Conservation (phyloP, 2,888 invertebrate species). For the Julus scandinavius region DNA sequence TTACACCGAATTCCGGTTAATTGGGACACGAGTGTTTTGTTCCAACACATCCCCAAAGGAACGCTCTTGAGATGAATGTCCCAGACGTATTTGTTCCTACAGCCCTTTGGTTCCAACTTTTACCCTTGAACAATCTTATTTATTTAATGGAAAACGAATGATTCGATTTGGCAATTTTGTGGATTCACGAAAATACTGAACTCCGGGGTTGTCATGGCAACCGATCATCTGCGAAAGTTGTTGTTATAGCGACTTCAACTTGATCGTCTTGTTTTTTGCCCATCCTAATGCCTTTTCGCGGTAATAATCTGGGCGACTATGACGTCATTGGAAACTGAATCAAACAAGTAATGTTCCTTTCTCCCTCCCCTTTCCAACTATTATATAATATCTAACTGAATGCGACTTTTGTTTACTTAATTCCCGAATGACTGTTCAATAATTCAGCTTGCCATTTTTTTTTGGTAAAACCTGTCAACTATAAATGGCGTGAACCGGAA, state of each 20-base stretch:
- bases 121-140: not conserved
- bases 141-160: slow-evolving; percentile 8
- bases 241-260: slow-evolving; percentile 17
- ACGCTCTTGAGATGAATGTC: no score
- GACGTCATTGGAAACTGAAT: slow-evolving; percentile 17
- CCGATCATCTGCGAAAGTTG: not conserved
- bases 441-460: not conserved
- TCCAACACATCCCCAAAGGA: no score
- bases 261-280: not conserved
- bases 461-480: not conserved
- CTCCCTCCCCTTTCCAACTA: no score
- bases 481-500: not conserved
- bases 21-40: no score
- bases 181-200: not conserved
- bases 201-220: not conserved
- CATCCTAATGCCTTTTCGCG: not conserved
- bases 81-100: no score
- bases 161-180: not conserved
- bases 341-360: not conserved
- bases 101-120: not conserved
- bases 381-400: not conserved
- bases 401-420: no score
- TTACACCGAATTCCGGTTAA: no score
- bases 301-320: not conserved
- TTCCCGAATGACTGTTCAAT: slow-evolving; percentile 24